Base-by-base conservation (phyloP, 2,888 invertebrate genomes). In the Dendrolimus pini region DNA sequence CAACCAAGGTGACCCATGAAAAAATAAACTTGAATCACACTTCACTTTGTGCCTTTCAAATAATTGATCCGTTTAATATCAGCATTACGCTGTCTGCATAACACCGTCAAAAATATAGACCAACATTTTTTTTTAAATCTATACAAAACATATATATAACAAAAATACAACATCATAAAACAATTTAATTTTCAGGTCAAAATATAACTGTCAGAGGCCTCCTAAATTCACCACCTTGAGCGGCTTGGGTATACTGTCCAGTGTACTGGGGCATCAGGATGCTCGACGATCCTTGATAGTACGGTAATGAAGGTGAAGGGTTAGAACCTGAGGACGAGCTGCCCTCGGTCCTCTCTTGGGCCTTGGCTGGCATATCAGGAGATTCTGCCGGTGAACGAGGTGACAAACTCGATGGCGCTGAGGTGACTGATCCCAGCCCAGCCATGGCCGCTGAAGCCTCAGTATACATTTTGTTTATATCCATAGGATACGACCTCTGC, bases 121-220 rank as follows among this genome's bases (percentile, higher is more conserved):
- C 30, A 30, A 30, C 30, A 30, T 3, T 3, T 30, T 30, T 30
- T 30, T 30, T 30, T 6, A 30, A 30, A 30, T 30, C 30, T 30
- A 30, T 30, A 30, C 30, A 30, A 30, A 30, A 30, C 30, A 30
- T 30, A 18, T 30, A 18, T 18, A 30, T 30, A 30, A 30, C 30
- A 30, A 30, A 30, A 30, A 30, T 30, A 30, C 6, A 30, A 30
- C 30, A 30, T 30, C 30, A 30, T 30, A 30, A 70, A 68, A 71
- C 65, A 60, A 61, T 58, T 69, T 82, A 86, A 53, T 70, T 75
- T 75, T 94, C 94, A 92, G 94, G 95, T 95, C 95, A 96, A 92
- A 95, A 95, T 92, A 95, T 94, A 70, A 95, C 95, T 56, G 95
- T 94, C 14, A 95, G 83, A 1, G 95, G 95, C 77, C 95, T 91